Base-by-base conservation (phyloP, 2,888 invertebrate species). In the Calliphora vomitoria region DNA sequence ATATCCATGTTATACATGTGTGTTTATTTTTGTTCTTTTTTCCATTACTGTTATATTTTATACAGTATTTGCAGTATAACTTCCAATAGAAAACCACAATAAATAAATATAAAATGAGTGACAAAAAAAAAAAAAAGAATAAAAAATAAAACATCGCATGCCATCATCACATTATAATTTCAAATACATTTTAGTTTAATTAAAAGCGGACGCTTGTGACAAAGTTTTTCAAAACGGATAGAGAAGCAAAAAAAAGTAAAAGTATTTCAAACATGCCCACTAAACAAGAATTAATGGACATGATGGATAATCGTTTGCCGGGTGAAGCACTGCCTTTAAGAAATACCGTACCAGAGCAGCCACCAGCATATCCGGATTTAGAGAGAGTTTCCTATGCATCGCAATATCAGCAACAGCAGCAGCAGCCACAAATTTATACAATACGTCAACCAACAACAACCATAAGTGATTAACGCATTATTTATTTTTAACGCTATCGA, bases 291-390 rank as follows among this genome's bases (percentile, higher is more conserved):
- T 53, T 85, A 68, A 87, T 87, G 38, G 25, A 62, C 38, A 74
- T 82, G 20, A 87, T 87, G 87, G 85, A 87, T 10, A 85, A 82
- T 71, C 87, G 82, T 53, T 87, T 87, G 55, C 87, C 87, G 15
- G 87, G 87, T 31, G 87, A 85, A 85, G 62, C 87, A 15, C 69
- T 87, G 13, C 25, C 72, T 3, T 15, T 69, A 18, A 47, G 60
- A 4, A 11, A 69, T 38, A 0, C 13, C 8, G 10, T 55, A 35
- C 18, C 4, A 11, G 11, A 1, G 8, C 62, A 75, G 15, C 85
- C 82, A n/a, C 87, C 87, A 20, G 64, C 64, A 18, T 85, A 87
- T 87, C 85, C 75, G 1, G 44, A 75, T 25, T 75, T 87, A 25
- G 38, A 78, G 5, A 13, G 13, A 25, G 3, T 53, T 41, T 35